Evolutionary conservation across 2,797 vertebrate genomes (phyloP).

Genomic region (Halcyon leucocephala): DNA sequence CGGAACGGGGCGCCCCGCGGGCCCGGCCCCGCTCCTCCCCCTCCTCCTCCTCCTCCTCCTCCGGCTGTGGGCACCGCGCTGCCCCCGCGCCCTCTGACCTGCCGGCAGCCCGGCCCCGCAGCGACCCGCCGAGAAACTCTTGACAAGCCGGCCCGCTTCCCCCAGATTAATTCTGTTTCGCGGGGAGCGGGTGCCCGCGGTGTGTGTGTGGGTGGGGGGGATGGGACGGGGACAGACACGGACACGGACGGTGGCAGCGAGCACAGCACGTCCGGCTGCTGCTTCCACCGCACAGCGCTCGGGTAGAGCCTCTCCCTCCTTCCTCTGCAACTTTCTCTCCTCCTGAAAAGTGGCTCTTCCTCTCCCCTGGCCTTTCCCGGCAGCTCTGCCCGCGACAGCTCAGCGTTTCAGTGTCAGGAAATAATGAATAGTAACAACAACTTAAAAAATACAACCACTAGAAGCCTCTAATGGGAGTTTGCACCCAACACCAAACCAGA

Average conservation of each 20-base stretch:
- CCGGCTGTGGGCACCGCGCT: not conserved
- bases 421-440: rapidly evolving
- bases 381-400: not conserved
- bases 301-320: not conserved
- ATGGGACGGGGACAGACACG: too few species aligned
- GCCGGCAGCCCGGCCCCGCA: not conserved
- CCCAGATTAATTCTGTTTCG: not conserved
- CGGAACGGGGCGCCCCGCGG: constrained; percentile 58
- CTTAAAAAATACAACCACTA: not conserved
- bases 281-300: not conserved
- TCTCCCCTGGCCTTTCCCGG: not conserved
- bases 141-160: not conserved
- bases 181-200: not conserved
- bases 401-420: not conserved
- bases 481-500: not conserved
- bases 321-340: not conserved
- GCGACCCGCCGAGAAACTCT: not conserved
- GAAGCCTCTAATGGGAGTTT: not conserved
- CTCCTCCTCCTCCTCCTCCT: not conserved
- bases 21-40: not conserved
- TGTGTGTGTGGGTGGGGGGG: too few species aligned
- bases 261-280: not conserved
- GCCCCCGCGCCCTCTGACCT: not conserved
- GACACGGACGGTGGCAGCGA: not conserved
- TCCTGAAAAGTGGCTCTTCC: not conserved